Conservation (phyloP, 2,797 vertebrate genomes). For the Onychomys leucogaster region DNA sequence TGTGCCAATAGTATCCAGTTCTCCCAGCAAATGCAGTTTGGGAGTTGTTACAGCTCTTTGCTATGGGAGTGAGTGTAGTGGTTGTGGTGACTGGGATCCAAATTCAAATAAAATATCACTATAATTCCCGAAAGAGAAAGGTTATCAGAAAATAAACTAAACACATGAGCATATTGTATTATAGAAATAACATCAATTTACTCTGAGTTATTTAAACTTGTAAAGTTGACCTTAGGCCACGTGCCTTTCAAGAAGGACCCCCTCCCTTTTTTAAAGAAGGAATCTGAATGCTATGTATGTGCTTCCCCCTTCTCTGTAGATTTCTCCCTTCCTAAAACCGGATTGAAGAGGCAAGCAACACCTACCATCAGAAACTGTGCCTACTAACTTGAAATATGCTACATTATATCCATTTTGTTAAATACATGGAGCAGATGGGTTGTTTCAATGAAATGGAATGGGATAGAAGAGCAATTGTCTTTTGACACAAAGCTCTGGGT, state of each 20-base stretch:
- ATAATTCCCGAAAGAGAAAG: neutral
- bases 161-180: neutral
- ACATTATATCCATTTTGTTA: constrained; percentile 43
- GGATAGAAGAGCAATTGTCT: neutral
- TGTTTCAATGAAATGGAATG: constrained; percentile 30
- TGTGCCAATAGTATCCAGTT: neutral
- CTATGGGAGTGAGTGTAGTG: neutral
- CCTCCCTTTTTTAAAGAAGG: neutral
- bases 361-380: constrained; percentile 46
- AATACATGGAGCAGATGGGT: constrained; percentile 36
- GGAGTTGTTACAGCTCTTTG: neutral
- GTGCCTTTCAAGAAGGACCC: constrained; percentile 45
- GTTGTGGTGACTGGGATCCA: too few relatives aligned
- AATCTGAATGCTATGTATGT: neutral
- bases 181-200: neutral
- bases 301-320: constrained; percentile 28
- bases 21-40: neutral
- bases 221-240: neutral
- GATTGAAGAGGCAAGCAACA: neutral
- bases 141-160: neutral
- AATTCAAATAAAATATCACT: constrained; percentile 31
- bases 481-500: constrained; percentile 26
- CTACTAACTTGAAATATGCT: constrained; percentile 59
- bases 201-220: neutral
- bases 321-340: constrained; percentile 9